These are phyloP conservation scores for Mellivora capensis DNA, from an alignment of 2,113 vertebrate species.

Conservation along the genomic window DNA sequence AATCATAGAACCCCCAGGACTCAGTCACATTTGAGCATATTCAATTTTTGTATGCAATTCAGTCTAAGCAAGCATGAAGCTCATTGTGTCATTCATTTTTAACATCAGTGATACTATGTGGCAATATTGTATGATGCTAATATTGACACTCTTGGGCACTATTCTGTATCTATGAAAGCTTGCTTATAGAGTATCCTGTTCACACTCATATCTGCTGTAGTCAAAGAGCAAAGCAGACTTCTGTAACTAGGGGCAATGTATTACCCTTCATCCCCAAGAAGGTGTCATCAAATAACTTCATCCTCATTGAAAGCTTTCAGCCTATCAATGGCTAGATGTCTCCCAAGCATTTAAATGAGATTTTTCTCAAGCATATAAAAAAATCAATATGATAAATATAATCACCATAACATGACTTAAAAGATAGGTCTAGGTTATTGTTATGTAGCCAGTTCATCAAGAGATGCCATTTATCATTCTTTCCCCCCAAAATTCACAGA, in stretches of 20 bases:
- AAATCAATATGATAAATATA: background rate
- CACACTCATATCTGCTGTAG: background rate
- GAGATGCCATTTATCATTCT: background rate
- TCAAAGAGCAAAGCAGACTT: background rate
- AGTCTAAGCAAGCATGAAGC: background rate
- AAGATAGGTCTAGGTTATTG: background rate
- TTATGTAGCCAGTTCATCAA: background rate
- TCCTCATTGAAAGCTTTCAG: background rate
- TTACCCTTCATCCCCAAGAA: background rate
- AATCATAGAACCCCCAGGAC: background rate
- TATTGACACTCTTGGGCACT: background rate
- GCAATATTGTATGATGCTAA: background rate
- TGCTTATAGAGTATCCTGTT: background rate
- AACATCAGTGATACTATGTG: background rate
- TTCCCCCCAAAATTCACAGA: background rate
- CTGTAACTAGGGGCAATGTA: background rate
- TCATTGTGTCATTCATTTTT: background rate
- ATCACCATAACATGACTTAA: background rate
- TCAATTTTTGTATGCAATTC: background rate
- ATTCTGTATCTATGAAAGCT: background rate
- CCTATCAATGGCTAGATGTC: background rate
- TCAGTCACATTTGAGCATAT: background rate
- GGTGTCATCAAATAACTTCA: background rate
- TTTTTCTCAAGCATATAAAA: background rate
- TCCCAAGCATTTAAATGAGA: background rate